Evolutionary conservation across 2,888 invertebrate genomes (phyloP).

Genomic region (Trichacis sp.): DNA sequence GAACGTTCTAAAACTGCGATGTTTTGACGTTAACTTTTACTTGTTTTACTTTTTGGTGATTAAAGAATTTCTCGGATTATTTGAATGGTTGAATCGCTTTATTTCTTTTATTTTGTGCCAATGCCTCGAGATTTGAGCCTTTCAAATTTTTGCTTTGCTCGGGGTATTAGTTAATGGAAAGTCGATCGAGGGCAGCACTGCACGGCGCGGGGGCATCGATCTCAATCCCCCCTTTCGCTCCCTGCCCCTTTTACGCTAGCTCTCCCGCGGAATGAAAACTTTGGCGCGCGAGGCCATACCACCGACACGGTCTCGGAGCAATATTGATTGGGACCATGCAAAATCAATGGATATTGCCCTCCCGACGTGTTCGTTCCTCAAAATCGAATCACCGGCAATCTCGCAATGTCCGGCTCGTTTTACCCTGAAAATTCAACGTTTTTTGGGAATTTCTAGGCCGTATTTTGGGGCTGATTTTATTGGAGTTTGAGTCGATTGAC

Average conservation of each 20-base stretch:
- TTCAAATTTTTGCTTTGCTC: conserved; percentile 26
- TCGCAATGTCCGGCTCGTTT: conserved; percentile 4
- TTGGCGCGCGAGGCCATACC: conserved; percentile 51
- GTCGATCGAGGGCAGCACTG: conserved; percentile 55
- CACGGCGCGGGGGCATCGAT: conserved; percentile 56
- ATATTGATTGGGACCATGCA: conserved; percentile 48
- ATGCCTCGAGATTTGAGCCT: background rate
- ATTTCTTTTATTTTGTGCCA: background rate
- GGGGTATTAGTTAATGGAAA: conserved; percentile 45
- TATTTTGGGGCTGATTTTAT: no score
- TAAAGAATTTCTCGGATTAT: background rate
- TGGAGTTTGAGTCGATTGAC: no score
- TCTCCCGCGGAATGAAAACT: conserved; percentile 52
- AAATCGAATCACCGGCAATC: conserved; percentile 26
- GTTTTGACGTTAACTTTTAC: background rate
- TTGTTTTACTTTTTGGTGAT: no score
- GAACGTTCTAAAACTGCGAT: background rate
- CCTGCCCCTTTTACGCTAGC: conserved; percentile 22
- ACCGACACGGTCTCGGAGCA: conserved; percentile 37
- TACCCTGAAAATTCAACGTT: no score
- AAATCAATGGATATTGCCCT: conserved; percentile 47
- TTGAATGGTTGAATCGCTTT: background rate
- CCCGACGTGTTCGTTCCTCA: conserved; percentile 24
- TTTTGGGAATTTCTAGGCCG: no score
- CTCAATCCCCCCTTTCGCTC: conserved; percentile 33